Base-by-base conservation (phyloP, 2,113 vertebrate genomes). In the Calyptommatus sinebrachiatus region DNA sequence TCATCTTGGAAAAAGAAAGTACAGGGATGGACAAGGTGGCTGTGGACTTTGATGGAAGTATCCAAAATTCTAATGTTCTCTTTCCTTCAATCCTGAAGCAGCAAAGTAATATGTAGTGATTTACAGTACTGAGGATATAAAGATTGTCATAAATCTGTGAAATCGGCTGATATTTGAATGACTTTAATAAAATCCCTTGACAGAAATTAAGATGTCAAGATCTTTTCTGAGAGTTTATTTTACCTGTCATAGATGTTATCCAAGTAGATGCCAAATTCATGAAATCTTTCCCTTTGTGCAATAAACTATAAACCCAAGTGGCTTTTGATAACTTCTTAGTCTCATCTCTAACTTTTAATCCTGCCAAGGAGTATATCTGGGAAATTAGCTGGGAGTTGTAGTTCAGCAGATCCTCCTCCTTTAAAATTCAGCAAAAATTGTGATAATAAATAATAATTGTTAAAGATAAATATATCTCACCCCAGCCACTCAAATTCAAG, bases 11-110 rank as follows among this genome's bases (percentile, higher is more conserved):
- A 53, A 75, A 45, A 62, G 62, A 10, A 31, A 0, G 1, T 0
- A 1, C 31, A 2, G 6, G 2, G 7, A 31, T 35, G 18, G 10
- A 5, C 16, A 18, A 7, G 5, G 2, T 1, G 1, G 8, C 0
- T 0, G 0, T 0, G 4, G 0, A 8, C 1, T 62, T 0, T 1
- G 24, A 16, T 16, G 35, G 18, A 53, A 50, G 69, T 28, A n/a
- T 61, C 53, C 45, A 69, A 53, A 61, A 68, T 45, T 74, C 4
- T 28, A 57, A 11, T 18, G 9, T 8, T 24, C 68, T 11, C 35
- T 46, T 9, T 24, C 11, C n/a, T 20, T 24, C 9, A 11, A 16
- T 46, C 14, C 41, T 22, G 18, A 46, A 22, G 57, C 5, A 22
- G 57, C 5, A 16, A 21, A 22, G 46, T 11, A 11, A 8, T 71